Evolutionary conservation across 2,888 invertebrate species (phyloP), one percentile per base, ranked within the genome.

Genomic region (Silvanus unidentatus): DNA sequence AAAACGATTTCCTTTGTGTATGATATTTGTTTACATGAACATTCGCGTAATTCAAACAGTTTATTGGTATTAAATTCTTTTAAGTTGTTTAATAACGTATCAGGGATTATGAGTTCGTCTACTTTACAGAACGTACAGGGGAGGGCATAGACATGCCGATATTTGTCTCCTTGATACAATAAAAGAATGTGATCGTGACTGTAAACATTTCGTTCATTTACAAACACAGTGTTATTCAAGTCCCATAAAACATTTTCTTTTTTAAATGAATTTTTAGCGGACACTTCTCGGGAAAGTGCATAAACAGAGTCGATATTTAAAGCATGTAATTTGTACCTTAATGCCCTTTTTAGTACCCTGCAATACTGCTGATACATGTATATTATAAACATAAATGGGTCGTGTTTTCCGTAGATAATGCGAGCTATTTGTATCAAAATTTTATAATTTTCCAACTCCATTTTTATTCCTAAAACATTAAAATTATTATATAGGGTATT

Each of bases 1-100:
- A 73, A 39, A 45, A 68, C 64, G 8, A 71, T 53, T 54, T 70
- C 66, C 14, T 58, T 51, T 2, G 70, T 68, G 45, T 67, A 53
- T 45, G 59, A 55, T 27, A 65, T 48, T 29, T 50, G 45, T n/a
- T 5, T 12, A 12, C 27, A 11, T 5, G n/a, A 8, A 32, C 32
- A 32, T n/a, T 32, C 32, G 3, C 12, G 3, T 12, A 32, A 11
- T 32, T 32, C 32, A 32, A 32, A n/a, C 5, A 5, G 6, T 8
- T 22, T 8, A 22, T 22, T 22, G 3, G 8, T 3, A 5, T 22
- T 3, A 32, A 32, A 11, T 32, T 32, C 47, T 12, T 22, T 35
- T 40, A 55, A 45, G 32, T 53, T 55, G 37, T 53, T 43, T 39
- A 48, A 49, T 16, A 54, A 52, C 13, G 52, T 55, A 38, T 53